These are phyloP conservation scores for Polyergus mexicanus DNA, from an alignment of 1,140 invertebrate genomes.

Conservation along the genomic window DNA sequence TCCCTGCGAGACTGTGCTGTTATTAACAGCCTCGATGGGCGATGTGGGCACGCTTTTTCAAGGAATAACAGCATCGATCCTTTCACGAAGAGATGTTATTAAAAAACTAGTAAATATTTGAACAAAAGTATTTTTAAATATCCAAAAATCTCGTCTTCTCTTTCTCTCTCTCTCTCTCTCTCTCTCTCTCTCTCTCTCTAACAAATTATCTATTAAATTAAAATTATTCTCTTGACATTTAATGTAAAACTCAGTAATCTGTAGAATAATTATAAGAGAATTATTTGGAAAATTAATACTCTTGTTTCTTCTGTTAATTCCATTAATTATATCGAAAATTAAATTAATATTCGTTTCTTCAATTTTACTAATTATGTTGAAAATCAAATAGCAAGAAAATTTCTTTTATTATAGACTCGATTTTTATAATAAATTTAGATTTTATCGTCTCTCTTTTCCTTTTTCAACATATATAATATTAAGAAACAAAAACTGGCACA, in stretches of 20 bases:
- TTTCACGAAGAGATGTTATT: neutral
- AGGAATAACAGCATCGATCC: neutral
- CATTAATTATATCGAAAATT: too few species aligned
- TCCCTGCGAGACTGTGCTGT: conserved; percentile 6
- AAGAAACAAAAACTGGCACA: neutral
- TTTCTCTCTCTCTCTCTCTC: conserved; percentile 3
- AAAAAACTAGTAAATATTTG: neutral
- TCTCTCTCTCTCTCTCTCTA: neutral
- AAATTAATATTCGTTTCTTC: conserved; percentile 28
- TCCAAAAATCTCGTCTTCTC: too few species aligned
- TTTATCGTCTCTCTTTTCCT: neutral
- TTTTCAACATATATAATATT: neutral
- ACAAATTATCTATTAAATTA: conserved; percentile 11
- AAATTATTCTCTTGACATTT: neutral
- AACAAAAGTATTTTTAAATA: neutral
- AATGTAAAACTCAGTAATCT: neutral
- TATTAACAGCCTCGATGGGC: neutral
- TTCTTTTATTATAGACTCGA: neutral
- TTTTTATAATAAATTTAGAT: neutral
- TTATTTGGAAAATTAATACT: neutral
- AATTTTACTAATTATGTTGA: neutral
- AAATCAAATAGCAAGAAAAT: neutral
- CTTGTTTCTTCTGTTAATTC: too few species aligned
- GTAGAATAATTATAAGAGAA: neutral
- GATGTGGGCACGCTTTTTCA: neutral